Evolutionary conservation across 1,140 invertebrate genomes (phyloP).

Genomic region (Zaprionus davidi): DNA sequence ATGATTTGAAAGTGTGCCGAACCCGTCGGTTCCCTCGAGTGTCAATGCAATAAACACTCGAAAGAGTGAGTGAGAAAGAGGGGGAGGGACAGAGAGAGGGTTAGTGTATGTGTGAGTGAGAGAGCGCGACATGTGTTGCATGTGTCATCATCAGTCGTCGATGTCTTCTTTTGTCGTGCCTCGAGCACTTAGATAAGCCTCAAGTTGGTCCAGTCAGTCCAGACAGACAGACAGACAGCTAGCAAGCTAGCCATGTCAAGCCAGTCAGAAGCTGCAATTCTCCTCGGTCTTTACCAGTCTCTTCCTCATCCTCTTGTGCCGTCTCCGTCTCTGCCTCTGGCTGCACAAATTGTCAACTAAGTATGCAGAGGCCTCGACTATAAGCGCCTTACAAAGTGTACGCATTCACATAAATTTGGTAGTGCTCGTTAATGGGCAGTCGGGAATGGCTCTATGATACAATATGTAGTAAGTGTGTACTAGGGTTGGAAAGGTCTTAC

Average conservation of each 20-base stretch:
- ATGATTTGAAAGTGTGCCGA: conserved; percentile 78
- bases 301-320: background rate
- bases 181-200: conserved; percentile 68
- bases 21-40: conserved; percentile 52
- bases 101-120: conserved; percentile 2
- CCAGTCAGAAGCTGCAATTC: conserved; percentile 7
- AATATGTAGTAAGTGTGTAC: conserved; percentile 6
- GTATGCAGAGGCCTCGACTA: conserved; percentile 56
- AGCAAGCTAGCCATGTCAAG: background rate
- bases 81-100: conserved; percentile 11
- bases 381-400: conserved; percentile 65
- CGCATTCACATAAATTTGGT: conserved; percentile 72
- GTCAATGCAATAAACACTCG: conserved; percentile 79
- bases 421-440: conserved; percentile 51
- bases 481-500: conserved; percentile 34
- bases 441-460: conserved; percentile 29
- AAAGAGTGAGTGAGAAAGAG: conserved; percentile 6
- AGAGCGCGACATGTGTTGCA: conserved; percentile 60
- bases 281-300: background rate
- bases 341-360: conserved; percentile 70
- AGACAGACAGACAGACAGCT: conserved; percentile 14
- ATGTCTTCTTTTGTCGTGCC: conserved; percentile 65
- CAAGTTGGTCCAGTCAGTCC: conserved; percentile 14
- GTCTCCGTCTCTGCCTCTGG: conserved; percentile 20
- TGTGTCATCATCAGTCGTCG: conserved; percentile 65